Base-by-base conservation (phyloP, 2,797 vertebrate genomes). In the Myotis findleyi region DNA sequence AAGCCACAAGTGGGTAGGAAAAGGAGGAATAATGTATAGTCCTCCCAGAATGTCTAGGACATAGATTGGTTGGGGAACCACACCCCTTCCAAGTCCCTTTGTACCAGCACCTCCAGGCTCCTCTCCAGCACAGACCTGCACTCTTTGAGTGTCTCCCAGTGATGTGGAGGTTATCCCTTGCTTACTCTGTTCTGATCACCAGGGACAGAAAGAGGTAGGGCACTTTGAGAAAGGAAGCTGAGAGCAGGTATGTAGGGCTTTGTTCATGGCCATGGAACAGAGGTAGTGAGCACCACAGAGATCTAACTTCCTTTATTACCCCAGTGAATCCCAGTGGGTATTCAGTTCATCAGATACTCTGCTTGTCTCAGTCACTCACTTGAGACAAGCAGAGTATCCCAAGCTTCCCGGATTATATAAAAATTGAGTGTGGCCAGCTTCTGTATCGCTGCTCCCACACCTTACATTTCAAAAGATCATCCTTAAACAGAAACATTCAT, bases 241-340 rank as follows among this genome's bases (percentile, higher is more conserved):
- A 10, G 23, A 2, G 2, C 25, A 6, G 25, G n/a, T 2, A 27
- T 1, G 14, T 17, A 6, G 3, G 27, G 27, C 88, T 16, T 1
- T 4, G 14, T 14, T 6, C n/a, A 2, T 0, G 23, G 9, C 17
- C 72, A 0, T 1, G 47, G 59, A 1, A 5, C 18, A 44, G 53
- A 49, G 23, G n/a, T 9, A 1, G 6, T 1, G 55, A 23, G 8
- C 0, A 0, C 11, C 2, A 2, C 3, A 1, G 0, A 0, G 7
- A 2, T 33, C 57, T 11, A 4, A 2, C 7, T 16, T 59, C 38
- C 21, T 64, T 53, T 51, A 0, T 27, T 3, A 2, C 2, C 20
- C 49, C 5, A 0, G 44, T 6, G 47, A 33, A 30, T 13, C 38
- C 10, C 21, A 12, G 4, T 0, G 8, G 11, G 41, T 0, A 12